A percentile compares a stretch with the other conserved stretches of the same genome.
phyloP scores from a whole-genome alignment of 2,797 vertebrate species.

The Centroberyx gerrardi region DNA sequence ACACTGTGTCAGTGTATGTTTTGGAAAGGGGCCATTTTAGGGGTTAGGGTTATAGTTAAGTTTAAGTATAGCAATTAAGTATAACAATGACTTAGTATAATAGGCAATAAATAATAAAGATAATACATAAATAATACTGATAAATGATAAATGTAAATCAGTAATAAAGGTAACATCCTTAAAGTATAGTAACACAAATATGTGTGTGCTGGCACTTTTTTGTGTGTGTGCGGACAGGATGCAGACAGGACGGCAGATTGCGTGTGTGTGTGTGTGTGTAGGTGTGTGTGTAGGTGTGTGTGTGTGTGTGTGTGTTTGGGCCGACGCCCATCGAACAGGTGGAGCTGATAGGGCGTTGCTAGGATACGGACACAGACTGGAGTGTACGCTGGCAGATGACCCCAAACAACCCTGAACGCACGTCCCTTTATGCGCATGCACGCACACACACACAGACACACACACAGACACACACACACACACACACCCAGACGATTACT shows the following conservation, averaged over 20 bases:
- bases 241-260: constrained; percentile 23
- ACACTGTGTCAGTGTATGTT: no score
- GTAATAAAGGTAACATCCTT: no score
- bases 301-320: constrained; percentile 41
- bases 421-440: not conserved
- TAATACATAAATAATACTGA: no score
- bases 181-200: no score
- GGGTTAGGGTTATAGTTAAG: no score
- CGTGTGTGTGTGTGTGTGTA: constrained; percentile 5
- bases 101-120: no score
- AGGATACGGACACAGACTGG: constrained; percentile 63
- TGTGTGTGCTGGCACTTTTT: no score
- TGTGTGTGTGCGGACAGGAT: constrained; percentile 2
- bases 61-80: no score
- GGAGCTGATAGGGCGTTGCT: constrained; percentile 68
- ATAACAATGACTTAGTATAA: no score
- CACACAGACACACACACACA: constrained; percentile 22
- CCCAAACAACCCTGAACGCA: constrained; percentile 53
- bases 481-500: constrained; percentile 50
- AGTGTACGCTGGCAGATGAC: constrained; percentile 51
- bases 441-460: not conserved
- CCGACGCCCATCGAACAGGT: constrained; percentile 63
- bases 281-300: constrained; percentile 8
- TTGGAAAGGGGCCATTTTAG: no score
- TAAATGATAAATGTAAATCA: no score